phyloP scores from a whole-genome alignment of 2,113 vertebrate species.

The Psittacara wagleri region DNA sequence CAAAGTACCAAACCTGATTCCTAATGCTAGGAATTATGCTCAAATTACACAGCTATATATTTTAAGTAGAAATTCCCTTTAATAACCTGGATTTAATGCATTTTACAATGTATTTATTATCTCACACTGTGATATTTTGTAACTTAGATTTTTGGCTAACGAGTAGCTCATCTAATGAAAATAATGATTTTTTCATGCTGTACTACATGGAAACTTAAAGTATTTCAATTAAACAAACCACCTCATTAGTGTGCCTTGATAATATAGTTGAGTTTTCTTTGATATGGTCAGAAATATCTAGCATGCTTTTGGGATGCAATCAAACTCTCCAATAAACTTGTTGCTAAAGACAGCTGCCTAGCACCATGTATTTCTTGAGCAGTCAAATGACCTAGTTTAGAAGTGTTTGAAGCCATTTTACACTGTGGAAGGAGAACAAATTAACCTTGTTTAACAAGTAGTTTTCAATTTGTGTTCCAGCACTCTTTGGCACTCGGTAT shows the following conservation, averaged over 20 bases:
- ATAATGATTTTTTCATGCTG: conserved; percentile 76
- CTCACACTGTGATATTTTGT: conserved; percentile 68
- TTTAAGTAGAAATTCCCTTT: conserved; percentile 58
- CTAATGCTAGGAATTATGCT: background rate
- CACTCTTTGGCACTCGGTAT: background rate
- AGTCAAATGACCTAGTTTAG: conserved; percentile 70
- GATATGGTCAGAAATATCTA: conserved; percentile 74
- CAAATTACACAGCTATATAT: conserved; percentile 1
- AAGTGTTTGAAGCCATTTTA: conserved; percentile 72
- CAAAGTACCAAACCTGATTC: background rate
- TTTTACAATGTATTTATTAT: conserved; percentile 70
- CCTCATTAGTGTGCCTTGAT: conserved; percentile 74
- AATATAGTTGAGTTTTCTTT: conserved; percentile 69
- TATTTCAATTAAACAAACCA: conserved; percentile 76
- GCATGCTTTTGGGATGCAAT: conserved; percentile 67
- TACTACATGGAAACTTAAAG: conserved; percentile 73
- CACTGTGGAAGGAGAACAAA: conserved; percentile 65
- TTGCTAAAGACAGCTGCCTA: conserved; percentile 55
- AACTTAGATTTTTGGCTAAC: conserved; percentile 66
- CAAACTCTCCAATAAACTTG: conserved; percentile 64
- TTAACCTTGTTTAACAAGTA: conserved; percentile 73
- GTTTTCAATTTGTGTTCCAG: conserved; percentile 69
- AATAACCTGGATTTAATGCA: conserved; percentile 52
- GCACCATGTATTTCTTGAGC: conserved; percentile 55
- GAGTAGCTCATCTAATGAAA: conserved; percentile 74